A percentile compares a stretch with the other conserved stretches of the same genome.
These are phyloP conservation scores for Amorpha juglandis DNA, from an alignment of 2,888 invertebrate species.

Conservation along the genomic window DNA sequence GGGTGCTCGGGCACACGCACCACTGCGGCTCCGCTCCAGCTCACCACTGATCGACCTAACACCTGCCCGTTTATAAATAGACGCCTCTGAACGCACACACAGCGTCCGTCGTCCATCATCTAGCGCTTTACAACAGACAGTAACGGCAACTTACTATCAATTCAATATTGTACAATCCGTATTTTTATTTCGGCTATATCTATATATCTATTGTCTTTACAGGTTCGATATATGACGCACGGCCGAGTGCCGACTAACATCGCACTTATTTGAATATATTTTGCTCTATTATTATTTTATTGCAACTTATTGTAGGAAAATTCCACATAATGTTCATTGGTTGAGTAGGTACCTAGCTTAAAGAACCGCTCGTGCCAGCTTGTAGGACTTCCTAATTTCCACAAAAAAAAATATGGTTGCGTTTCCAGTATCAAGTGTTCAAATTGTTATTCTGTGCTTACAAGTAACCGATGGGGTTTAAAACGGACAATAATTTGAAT, in stretches of 20 bases:
- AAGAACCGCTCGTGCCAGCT: not conserved
- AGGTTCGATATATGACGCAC: no score
- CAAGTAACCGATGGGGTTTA: not conserved
- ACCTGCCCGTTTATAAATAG: slow-evolving; percentile 62
- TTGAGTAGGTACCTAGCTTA: not conserved
- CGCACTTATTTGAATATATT: slow-evolving; percentile 23
- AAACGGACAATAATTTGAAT: no score
- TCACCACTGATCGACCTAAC: slow-evolving; percentile 50
- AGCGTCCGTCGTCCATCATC: slow-evolving; percentile 27
- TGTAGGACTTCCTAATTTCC: not conserved
- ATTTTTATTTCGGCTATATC: no score
- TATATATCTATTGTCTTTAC: no score
- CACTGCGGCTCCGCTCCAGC: slow-evolving; percentile 57
- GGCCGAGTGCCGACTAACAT: not conserved
- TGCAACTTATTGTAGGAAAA: not conserved
- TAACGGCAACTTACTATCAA: slow-evolving; percentile 4
- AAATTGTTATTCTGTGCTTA: no score
- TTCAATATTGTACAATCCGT: no score
- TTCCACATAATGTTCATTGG: not conserved
- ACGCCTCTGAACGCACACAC: slow-evolving; percentile 22
- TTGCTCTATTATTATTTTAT: not conserved
- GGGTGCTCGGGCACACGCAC: slow-evolving; percentile 68
- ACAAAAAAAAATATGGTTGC: slow-evolving; percentile 7
- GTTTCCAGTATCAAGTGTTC: not conserved
- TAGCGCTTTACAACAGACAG: slow-evolving; percentile 16